Conservation (phyloP, 2,113 vertebrate genomes). For the Galemys pyrenaicus region DNA sequence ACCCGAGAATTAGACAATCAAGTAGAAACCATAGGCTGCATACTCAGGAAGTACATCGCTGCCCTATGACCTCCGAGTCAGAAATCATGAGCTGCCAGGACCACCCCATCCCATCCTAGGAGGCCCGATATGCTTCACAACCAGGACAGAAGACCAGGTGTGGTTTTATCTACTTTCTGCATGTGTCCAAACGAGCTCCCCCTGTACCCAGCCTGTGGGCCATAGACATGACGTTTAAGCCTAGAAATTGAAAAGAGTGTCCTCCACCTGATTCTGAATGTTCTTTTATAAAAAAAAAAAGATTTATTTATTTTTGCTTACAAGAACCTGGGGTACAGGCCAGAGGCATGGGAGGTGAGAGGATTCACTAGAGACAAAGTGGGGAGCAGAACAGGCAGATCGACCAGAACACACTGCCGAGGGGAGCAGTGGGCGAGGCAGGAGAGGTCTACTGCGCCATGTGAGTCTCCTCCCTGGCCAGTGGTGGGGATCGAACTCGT, state of each 20-base stretch:
- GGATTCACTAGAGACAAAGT: no score
- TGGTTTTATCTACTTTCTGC: not conserved
- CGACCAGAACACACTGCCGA: no score
- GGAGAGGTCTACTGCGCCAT: no score
- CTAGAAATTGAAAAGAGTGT: not conserved
- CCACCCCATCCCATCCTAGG: no score
- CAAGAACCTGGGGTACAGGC: no score
- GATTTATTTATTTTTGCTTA: no score
- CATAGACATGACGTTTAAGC: not conserved
- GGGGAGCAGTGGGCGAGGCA: no score
- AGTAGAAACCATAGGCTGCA: not conserved
- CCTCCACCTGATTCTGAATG: not conserved
- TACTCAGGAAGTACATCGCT: not conserved
- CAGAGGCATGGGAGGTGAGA: no score
- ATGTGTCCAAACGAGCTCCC: not conserved
- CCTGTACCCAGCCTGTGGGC: fast-evolving
- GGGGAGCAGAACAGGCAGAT: no score
- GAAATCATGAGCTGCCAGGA: not conserved
- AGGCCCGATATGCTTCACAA: not conserved
- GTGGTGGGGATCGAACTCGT: no score
- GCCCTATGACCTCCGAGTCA: not conserved
- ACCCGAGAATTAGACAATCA: not conserved
- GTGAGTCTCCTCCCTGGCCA: no score
- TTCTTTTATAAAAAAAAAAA: no score
- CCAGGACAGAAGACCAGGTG: not conserved